Evolutionary conservation across 2,113 vertebrate species (phyloP), one percentile per base, ranked within the genome.

Genomic region (human): DNA sequence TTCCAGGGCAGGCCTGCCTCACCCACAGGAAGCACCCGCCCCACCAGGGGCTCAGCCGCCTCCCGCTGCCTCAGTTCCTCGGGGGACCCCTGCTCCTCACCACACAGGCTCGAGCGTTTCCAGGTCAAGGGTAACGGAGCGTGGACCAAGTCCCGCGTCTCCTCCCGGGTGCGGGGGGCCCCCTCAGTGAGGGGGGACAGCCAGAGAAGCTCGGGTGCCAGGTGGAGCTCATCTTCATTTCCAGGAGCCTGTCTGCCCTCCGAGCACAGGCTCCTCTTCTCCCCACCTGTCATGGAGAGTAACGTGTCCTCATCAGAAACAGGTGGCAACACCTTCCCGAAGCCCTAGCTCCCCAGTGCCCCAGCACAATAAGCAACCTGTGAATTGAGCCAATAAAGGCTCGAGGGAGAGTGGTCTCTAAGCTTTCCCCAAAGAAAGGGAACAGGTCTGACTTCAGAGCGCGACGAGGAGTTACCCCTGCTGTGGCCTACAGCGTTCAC

Each of bases 71-170:
- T 98, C 0, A 98, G 96, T 32, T 99, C 99, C 81, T 99, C 99
- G 0, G 98, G 96, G 35, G 84, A 97, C 0, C 98, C 93, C 38
- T 98, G 99, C 52, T 99, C 99, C 88, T 99, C 99, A 0, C 66
- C 98, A n/a, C 99, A 99, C 76, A 99, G 98, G 13, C 99, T 99
- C 0, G 99, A 99, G 66, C 99, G 99, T 40, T 99, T 99, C 99
- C 99, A 99, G 0, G 99, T 99, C 4, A 99, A 98, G 0, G 99
- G 99, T 59, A 99, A 96, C 0, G 99, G 99, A 0, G 99, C 99
- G 0, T 99, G 99, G 81, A 99, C 99, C 96, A 99, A 97, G 93
- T 99, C 99, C n/a, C 99, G 98, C 97, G 97, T 98, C 48, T 99
- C 99, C 1, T 99, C 99, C 82, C 98, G 98, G 70, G 97, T 97